phyloP scores from a whole-genome alignment of 2,888 invertebrate genomes.

The Ormyrus rosae region DNA sequence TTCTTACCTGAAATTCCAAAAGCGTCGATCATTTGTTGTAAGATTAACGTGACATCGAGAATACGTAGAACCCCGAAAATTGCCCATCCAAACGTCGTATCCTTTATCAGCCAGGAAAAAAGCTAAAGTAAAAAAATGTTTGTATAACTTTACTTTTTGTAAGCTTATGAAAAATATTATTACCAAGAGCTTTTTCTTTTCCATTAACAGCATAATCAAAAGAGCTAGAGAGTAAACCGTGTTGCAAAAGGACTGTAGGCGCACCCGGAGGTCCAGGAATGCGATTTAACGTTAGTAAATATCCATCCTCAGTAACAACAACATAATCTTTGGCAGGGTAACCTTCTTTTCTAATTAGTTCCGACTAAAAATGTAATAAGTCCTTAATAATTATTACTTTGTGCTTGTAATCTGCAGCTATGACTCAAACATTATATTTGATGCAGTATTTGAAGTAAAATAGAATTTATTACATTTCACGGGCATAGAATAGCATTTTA shows the following conservation, averaged over 20 bases:
- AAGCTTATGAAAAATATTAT: too few species aligned
- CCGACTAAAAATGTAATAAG: slow-evolving; percentile 70
- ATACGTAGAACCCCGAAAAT: background rate
- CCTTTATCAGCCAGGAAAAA: slow-evolving; percentile 8
- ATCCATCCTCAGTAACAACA: slow-evolving; percentile 88
- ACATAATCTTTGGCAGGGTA: slow-evolving; percentile 85
- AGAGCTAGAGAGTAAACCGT: slow-evolving; percentile 87
- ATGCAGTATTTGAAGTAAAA: background rate
- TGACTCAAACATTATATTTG: too few species aligned
- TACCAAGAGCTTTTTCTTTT: slow-evolving; percentile 80
- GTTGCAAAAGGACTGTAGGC: slow-evolving; percentile 85
- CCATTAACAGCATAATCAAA: slow-evolving; percentile 87
- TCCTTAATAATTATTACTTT: too few species aligned
- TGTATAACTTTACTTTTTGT: too few species aligned
- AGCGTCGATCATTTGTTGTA: slow-evolving; percentile 2
- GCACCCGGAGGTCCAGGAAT: slow-evolving; percentile 80
- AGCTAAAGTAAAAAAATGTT: background rate
- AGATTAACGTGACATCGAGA: background rate
- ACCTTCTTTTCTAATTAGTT: slow-evolving; percentile 79
- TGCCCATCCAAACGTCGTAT: slow-evolving; percentile 32
- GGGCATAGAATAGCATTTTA: too few species aligned
- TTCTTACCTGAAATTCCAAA: slow-evolving; percentile 8
- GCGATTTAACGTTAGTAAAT: slow-evolving; percentile 87
- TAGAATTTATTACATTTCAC: background rate
- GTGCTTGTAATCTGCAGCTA: too few species aligned